Evolutionary conservation across 1,140 invertebrate species (phyloP), one percentile per base, ranked within the genome.

Genomic region (Popillia japonica): DNA sequence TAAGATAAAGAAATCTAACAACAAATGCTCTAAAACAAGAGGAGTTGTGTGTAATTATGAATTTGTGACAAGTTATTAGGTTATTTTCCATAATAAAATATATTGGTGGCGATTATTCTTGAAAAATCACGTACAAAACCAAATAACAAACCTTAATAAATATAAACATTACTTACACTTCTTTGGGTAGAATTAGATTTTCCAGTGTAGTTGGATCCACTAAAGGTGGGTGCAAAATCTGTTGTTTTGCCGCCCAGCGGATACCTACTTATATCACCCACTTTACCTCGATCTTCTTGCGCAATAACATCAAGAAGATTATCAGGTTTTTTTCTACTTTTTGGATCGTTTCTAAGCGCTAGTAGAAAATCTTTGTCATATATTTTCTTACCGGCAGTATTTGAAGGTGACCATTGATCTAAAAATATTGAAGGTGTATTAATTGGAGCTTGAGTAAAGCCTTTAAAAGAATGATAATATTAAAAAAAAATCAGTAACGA

Each of bases 361-460:
- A 96, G 88, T 0, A 97, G 87, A 81, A 97, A 94, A 6, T 95
- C 92, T 76, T 94, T 88, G 78, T 94, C 92, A 86, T 97, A 98
- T 41, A 91, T 90, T 84, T 94, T 96, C 84, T 94, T 95, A 0
- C 96, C 96, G 81, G 90, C 89, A 11, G 89, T 91, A 86, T 96
- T 96, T 17, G 92, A 83, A 8, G 96, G 96, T 79, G 94, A 94
- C 95, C 95, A 97, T 87, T 96, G 96, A 83, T 94, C 94, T 86
- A 77, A 6, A 75, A 78, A 44, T 11, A 34, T 34, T 34, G 1
- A 42, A 40, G 27, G 55, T 55, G 27, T 34, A 76, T 55, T 23
- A 48, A 55, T 55, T 14, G 55, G 4, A 55, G 11, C 7, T 76
- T 17, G 3, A 55, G 17, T 8, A 40, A 77, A 42, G 17, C 7